phyloP scores from a whole-genome alignment of 2,888 invertebrate species.

The Heliconius ismenius region DNA sequence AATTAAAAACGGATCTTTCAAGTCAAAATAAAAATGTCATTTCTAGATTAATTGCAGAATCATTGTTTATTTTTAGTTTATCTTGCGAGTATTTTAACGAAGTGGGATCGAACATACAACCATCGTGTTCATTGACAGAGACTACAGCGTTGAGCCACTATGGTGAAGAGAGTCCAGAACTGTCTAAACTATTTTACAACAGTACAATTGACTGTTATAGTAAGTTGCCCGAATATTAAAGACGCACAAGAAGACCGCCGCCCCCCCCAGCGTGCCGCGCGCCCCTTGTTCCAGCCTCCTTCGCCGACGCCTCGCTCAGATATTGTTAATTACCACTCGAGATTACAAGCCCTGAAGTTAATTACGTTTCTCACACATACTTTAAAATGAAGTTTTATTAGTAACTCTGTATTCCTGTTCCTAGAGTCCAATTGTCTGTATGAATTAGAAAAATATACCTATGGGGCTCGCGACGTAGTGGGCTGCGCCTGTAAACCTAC shows the following conservation, averaged over 20 bases:
- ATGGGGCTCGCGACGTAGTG: background rate
- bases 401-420: background rate
- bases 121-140: no score
- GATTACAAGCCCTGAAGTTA: constrained; percentile 4
- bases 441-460: background rate
- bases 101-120: no score
- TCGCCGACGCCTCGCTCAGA: background rate
- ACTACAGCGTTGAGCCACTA: background rate
- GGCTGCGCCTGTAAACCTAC: no score
- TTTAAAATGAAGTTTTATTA: background rate
- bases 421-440: background rate
- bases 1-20: background rate
- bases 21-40: background rate
- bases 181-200: background rate
- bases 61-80: background rate
- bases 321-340: constrained; percentile 2
- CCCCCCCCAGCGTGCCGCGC: background rate
- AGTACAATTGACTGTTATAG: background rate
- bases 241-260: background rate
- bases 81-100: background rate
- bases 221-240: background rate
- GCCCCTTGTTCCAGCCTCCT: background rate
- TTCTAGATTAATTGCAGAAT: background rate
- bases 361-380: background rate
- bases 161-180: background rate